A percentile compares a stretch with the other conserved stretches of the same genome.
phyloP scores from a whole-genome alignment of 2,888 invertebrate genomes.

The Callyntrura guangdongensis region DNA sequence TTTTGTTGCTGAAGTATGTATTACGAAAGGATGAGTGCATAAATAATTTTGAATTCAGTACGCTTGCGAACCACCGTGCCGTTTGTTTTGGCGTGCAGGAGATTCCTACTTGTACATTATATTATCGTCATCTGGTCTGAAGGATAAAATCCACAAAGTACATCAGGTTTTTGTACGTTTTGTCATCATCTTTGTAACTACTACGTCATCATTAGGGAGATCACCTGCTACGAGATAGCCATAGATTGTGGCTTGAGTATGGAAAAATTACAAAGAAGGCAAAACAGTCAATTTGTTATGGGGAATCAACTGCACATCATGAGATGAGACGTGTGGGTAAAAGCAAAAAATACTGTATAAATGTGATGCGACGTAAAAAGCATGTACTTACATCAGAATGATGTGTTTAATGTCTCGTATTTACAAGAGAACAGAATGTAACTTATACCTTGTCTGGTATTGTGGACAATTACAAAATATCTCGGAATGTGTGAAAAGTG shows the following conservation, averaged over 20 bases:
- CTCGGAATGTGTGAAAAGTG: constrained; percentile 1
- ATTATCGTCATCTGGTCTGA: constrained; percentile 59
- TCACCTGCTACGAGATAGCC: constrained; percentile 62
- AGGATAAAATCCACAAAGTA: constrained; percentile 60
- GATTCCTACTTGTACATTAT: constrained; percentile 15
- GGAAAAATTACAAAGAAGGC: constrained; percentile 28
- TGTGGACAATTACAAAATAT: background rate
- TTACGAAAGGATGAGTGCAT: constrained; percentile 68
- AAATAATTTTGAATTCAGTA: constrained; percentile 58
- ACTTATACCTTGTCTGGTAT: background rate
- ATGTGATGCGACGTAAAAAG: background rate
- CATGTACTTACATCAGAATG: background rate
- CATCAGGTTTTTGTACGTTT: constrained; percentile 56
- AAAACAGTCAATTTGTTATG: constrained; percentile 46
- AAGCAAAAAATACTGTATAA: constrained; percentile 16
- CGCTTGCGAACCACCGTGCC: background rate
- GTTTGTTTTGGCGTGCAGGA: constrained; percentile 42
- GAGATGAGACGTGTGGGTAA: constrained; percentile 5
- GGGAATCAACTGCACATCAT: constrained; percentile 3
- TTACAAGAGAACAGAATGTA: background rate
- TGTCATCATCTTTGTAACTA: constrained; percentile 56
- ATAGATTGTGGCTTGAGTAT: constrained; percentile 26
- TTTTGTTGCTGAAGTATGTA: constrained; percentile 47
- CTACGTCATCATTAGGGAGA: constrained; percentile 53
- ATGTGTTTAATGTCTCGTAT: background rate